Conservation (phyloP, 2,797 vertebrate species). For the Silurus aristotelis region DNA sequence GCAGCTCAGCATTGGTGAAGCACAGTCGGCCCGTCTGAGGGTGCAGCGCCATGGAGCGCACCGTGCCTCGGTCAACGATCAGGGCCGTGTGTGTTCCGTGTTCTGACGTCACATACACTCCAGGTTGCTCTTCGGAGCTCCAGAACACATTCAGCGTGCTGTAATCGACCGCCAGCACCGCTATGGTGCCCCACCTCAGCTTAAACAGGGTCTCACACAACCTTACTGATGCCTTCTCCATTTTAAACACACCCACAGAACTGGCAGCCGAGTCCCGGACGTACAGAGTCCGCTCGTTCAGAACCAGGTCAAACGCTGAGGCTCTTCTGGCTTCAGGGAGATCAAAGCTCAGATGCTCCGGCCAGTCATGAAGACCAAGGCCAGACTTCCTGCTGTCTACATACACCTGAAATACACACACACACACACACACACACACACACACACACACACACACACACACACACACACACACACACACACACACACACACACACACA, state of each 20-base stretch:
- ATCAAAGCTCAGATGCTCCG: conserved; percentile 59
- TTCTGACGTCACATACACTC: conserved; percentile 74
- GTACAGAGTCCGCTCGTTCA: conserved; percentile 75
- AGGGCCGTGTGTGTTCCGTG: conserved; percentile 66
- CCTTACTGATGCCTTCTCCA: conserved; percentile 64
- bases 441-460: too few relatives aligned
- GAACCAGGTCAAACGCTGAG: conserved; percentile 76
- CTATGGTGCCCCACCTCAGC: conserved; percentile 68
- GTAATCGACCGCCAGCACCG: conserved; percentile 86
- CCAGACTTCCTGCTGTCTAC: conserved; percentile 72
- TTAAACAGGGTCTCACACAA: conserved; percentile 70
- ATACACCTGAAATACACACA: conserved; percentile 72
- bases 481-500: too few relatives aligned
- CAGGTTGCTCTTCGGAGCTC: conserved; percentile 74
- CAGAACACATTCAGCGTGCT: conserved; percentile 85
- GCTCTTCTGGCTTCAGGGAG: conserved; percentile 72
- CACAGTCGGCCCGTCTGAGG: conserved; percentile 79
- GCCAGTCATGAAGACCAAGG: conserved; percentile 61
- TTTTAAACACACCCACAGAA: conserved; percentile 72
- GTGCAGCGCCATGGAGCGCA: conserved; percentile 76
- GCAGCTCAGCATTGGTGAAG: conserved; percentile 70
- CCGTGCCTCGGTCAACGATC: conserved; percentile 71
- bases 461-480: too few relatives aligned
- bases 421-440: background rate
- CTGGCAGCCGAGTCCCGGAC: conserved; percentile 70